These are phyloP conservation scores for Zosterops hypoxanthus DNA, from an alignment of 2,113 vertebrate species.

Conservation along the genomic window DNA sequence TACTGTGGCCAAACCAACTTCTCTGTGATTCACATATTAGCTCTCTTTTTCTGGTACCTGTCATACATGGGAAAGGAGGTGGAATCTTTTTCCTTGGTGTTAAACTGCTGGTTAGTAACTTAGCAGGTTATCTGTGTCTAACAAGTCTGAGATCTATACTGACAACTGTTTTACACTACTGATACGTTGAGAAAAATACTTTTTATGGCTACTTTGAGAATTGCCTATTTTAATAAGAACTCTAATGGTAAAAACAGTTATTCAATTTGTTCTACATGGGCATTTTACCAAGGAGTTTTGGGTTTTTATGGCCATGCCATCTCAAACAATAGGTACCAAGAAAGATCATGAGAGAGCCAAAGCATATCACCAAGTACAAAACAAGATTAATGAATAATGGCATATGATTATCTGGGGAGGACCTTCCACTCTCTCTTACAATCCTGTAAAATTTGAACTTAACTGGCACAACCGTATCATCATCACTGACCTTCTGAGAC, in stretches of 20 bases:
- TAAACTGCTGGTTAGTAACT: neutral
- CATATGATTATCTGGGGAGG: neutral
- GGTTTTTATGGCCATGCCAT: neutral
- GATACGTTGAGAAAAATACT: neutral
- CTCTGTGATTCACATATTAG: neutral
- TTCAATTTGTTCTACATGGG: neutral
- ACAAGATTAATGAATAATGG: neutral
- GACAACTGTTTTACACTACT: neutral
- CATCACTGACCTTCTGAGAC: neutral
- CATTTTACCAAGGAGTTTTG: fast-evolving
- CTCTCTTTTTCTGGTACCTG: neutral
- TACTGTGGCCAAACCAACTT: neutral
- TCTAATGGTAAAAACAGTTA: neutral
- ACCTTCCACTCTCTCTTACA: neutral
- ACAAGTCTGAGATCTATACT: neutral
- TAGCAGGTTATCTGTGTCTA: neutral
- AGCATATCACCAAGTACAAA: neutral
- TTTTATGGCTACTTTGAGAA: neutral
- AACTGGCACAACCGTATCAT: neutral
- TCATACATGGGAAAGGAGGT: neutral
- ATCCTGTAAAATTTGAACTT: neutral
- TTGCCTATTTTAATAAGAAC: neutral
- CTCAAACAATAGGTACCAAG: neutral
- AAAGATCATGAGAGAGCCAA: neutral
- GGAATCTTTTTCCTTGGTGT: neutral